Percentiles rank a stretch among this genome's conserved stretches.
Conservation (phyloP, 2,888 invertebrate genomes). For the Candidula unifasciata region DNA sequence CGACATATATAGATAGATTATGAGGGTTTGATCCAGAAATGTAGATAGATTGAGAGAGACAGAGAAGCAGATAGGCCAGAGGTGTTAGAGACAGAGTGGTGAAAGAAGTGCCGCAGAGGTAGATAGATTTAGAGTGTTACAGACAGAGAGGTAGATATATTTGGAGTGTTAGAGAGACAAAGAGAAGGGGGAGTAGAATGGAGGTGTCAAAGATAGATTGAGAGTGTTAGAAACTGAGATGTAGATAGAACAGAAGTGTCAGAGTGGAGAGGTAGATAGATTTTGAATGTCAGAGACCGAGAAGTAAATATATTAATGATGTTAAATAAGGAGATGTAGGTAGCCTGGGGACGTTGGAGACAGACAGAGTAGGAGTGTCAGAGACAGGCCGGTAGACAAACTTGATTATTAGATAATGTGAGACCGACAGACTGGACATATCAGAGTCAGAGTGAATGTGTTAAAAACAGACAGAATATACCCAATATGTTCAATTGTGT, state of each 20-base stretch:
- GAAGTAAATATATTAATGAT: neutral
- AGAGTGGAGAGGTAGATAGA: neutral
- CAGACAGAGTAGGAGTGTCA: slow-evolving; percentile 20
- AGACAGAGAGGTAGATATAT: neutral
- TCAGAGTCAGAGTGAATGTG: slow-evolving; percentile 21
- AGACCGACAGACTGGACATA: neutral
- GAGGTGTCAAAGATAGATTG: neutral
- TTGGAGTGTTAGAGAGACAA: neutral
- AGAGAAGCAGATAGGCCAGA: slow-evolving; percentile 9
- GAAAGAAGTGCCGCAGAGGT: slow-evolving; percentile 15
- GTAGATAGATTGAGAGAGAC: slow-evolving; percentile 6
- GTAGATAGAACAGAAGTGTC: neutral
- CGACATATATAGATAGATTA: no score
- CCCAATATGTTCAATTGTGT: no score
- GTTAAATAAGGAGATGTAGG: neutral
- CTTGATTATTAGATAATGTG: neutral
- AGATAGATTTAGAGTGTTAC: slow-evolving; percentile 14
- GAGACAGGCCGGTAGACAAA: slow-evolving; percentile 2
- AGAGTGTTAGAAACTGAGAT: neutral
- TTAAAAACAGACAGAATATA: no score
- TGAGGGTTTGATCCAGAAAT: no score
- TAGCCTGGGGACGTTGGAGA: neutral
- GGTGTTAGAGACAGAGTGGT: slow-evolving; percentile 31
- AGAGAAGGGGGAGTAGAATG: neutral
- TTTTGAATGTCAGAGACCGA: neutral